Evolutionary conservation across 1,140 invertebrate species (phyloP).

Genomic region (Neodiprion virginianus): DNA sequence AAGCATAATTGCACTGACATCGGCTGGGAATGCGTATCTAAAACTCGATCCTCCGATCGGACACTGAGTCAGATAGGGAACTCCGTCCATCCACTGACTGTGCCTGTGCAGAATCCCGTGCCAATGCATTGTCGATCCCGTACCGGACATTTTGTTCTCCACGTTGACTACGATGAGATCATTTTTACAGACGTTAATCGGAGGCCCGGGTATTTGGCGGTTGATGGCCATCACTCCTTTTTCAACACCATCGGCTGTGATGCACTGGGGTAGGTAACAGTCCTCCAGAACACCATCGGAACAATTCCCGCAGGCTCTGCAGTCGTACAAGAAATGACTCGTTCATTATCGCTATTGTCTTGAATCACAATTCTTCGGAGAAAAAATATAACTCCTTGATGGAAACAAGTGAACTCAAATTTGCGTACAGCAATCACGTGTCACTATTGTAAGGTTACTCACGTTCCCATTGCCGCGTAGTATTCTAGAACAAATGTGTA

Average conservation of each 20-base stretch:
- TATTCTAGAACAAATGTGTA: not conserved
- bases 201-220: constrained; percentile 66
- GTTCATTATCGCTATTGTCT: no score
- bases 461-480: no score
- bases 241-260: constrained; percentile 64
- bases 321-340: not conserved
- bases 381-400: no score
- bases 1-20: constrained; percentile 41
- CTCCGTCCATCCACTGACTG: constrained; percentile 69
- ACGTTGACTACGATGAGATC: constrained; percentile 67
- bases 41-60: constrained; percentile 67
- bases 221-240: constrained; percentile 64
- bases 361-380: no score
- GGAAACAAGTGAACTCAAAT: no score
- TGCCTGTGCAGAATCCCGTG: constrained; percentile 60
- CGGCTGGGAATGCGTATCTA: constrained; percentile 61
- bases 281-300: constrained; percentile 48
- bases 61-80: constrained; percentile 76
- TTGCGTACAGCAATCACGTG: no score
- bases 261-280: constrained; percentile 63
- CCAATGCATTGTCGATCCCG: constrained; percentile 63
- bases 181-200: constrained; percentile 66
- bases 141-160: constrained; percentile 61
- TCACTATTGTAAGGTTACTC: no score
- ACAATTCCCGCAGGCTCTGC: constrained; percentile 50